Evolutionary conservation across 2,888 invertebrate genomes (phyloP).

Genomic region (Timema podura): DNA sequence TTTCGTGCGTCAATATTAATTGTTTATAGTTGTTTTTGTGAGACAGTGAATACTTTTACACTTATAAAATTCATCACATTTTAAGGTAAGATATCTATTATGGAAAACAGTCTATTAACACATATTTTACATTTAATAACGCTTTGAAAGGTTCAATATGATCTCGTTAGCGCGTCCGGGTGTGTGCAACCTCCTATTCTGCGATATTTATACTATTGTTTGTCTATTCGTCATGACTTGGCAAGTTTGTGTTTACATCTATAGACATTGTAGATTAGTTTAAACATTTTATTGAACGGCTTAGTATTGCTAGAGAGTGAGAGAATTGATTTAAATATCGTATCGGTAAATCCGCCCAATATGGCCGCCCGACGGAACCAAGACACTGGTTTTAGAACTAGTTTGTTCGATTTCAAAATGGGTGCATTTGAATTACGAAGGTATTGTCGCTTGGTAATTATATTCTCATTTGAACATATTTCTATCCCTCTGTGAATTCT

Average conservation of each 20-base stretch:
- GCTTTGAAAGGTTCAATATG: background rate
- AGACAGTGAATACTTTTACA: background rate
- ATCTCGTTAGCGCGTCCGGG: background rate
- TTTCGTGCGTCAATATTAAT: slow-evolving; percentile 30
- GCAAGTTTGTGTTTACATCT: background rate
- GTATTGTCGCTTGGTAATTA: slow-evolving; percentile 22
- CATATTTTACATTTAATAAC: background rate
- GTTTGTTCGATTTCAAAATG: slow-evolving; percentile 21
- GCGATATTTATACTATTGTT: slow-evolving; percentile 11
- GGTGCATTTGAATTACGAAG: slow-evolving; percentile 15
- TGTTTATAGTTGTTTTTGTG: background rate
- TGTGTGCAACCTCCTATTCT: slow-evolving; percentile 1
- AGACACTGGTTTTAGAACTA: slow-evolving; percentile 8
- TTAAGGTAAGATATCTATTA: background rate
- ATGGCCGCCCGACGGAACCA: slow-evolving; percentile 42
- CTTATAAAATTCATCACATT: background rate
- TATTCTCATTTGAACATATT: slow-evolving; percentile 11
- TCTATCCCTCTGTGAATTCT: slow-evolving; percentile 9
- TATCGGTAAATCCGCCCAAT: slow-evolving; percentile 36
- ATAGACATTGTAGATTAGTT: slow-evolving; percentile 11
- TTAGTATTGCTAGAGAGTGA: background rate
- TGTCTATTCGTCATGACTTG: background rate
- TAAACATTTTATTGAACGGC: background rate
- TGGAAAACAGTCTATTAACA: background rate
- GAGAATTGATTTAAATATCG: slow-evolving; percentile 25